Evolutionary conservation across 2,113 vertebrate genomes (phyloP).

Genomic region (Motacilla tschutschensis): DNA sequence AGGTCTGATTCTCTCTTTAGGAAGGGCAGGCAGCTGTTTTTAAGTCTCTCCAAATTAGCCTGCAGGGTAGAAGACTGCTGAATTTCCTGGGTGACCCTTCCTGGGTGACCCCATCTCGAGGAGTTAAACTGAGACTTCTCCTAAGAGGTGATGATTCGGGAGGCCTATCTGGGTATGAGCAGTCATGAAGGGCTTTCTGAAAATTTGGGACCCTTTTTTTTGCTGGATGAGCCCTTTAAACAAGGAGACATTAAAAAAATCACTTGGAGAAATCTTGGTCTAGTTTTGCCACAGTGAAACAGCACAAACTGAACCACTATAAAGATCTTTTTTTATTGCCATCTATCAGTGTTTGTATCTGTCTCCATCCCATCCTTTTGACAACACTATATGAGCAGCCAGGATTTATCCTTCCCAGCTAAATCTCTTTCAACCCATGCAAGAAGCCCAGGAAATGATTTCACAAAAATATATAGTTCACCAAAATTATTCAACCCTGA

Average conservation of each 20-base stretch:
- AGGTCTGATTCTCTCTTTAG: not conserved
- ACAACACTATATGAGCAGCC: not conserved
- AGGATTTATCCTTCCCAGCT: conserved; percentile 35
- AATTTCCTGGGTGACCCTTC: not conserved
- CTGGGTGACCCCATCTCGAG: rapidly evolving
- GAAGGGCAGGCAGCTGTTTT: not conserved
- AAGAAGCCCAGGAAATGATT: conserved; percentile 30
- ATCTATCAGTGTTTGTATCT: conserved; percentile 20
- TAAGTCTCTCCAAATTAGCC: not conserved
- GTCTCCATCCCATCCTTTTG: conserved; percentile 24
- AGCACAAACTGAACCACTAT: not conserved
- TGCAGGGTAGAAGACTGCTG: not conserved
- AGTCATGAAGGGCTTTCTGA: not conserved
- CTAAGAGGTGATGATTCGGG: not conserved
- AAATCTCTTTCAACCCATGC: conserved; percentile 41
- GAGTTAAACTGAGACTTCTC: not conserved
- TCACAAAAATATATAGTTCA: conserved; percentile 30
- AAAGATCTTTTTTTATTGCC: conserved; percentile 32
- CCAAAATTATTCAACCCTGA: conserved; percentile 40
- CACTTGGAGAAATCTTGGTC: not conserved
- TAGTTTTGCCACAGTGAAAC: not conserved
- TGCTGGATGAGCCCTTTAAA: not conserved
- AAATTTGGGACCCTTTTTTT: not conserved
- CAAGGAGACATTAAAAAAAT: not conserved
- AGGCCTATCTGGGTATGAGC: too few species aligned